phyloP scores from a whole-genome alignment of 1,140 invertebrate species.

The Aphelinus atriplicis region DNA sequence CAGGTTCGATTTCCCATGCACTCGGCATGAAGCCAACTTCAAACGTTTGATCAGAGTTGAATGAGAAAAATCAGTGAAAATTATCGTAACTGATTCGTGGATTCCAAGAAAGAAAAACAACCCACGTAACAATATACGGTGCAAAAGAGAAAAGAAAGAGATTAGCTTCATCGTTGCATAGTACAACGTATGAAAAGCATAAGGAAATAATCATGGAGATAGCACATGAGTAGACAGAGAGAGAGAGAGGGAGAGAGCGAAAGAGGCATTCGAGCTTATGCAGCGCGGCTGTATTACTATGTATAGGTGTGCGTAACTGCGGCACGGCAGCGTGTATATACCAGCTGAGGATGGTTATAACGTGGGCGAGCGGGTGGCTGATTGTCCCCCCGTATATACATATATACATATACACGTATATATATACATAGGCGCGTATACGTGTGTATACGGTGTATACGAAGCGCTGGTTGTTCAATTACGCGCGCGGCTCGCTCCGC shows the following conservation, averaged over 20 bases:
- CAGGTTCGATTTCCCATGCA: no score
- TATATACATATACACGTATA: neutral
- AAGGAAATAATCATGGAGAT: neutral
- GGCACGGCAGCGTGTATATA: constrained; percentile 22
- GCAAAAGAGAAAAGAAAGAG: no score
- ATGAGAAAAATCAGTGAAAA: no score
- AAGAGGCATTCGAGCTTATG: no score
- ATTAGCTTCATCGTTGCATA: no score
- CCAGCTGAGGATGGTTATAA: neutral
- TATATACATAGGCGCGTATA: no score
- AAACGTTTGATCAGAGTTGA: no score
- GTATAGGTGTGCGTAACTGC: neutral
- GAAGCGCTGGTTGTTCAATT: constrained; percentile 52
- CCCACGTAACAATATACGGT: no score
- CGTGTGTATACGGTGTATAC: constrained; percentile 40
- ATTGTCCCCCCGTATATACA: constrained; percentile 8
- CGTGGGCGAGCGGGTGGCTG: neutral
- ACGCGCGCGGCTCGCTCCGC: constrained; percentile 47
- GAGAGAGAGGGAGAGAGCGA: no score
- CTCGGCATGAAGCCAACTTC: no score
- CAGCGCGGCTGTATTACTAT: neutral
- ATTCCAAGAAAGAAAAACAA: no score
- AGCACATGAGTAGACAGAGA: neutral
- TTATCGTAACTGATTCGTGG: no score
- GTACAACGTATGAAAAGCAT: neutral